Evolutionary conservation across 2,888 invertebrate species (phyloP).

Genomic region (Tenodera sinensis): DNA sequence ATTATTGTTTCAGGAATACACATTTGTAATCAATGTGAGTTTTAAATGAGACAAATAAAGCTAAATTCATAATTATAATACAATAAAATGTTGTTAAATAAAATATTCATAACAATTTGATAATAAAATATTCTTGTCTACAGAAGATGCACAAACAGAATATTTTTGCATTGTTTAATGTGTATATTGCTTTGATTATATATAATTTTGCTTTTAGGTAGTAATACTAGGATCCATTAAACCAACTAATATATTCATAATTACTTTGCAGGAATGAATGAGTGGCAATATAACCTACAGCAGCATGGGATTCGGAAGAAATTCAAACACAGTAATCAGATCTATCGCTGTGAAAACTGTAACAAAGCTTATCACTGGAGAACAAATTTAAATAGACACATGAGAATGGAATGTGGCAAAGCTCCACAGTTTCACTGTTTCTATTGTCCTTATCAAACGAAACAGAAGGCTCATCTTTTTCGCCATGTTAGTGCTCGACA

Average conservation of each 20-base stretch:
- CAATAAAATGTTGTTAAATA: too few species aligned
- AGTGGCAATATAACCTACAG: not conserved
- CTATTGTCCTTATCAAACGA: conserved; percentile 43
- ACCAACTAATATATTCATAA: not conserved
- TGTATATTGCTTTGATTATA: not conserved
- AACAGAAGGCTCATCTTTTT: conserved; percentile 40
- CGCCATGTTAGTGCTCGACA: conserved; percentile 3
- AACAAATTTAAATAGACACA: conserved; percentile 29
- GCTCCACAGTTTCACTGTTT: conserved; percentile 44
- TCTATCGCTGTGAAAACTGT: conserved; percentile 12
- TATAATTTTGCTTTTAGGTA: not conserved
- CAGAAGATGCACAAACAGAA: too few species aligned
- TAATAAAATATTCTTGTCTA: too few species aligned
- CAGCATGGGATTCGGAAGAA: not conserved
- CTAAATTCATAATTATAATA: too few species aligned
- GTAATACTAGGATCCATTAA: not conserved
- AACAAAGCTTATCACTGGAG: conserved; percentile 23
- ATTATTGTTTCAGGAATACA: too few species aligned
- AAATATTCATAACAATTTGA: too few species aligned
- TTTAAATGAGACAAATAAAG: too few species aligned
- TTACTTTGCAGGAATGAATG: not conserved
- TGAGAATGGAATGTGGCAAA: conserved; percentile 38
- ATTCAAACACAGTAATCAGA: not conserved
- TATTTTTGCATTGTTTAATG: too few species aligned
- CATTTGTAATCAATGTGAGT: too few species aligned